Conservation (phyloP, 2,888 invertebrate genomes). For the Heliconius hortense region DNA sequence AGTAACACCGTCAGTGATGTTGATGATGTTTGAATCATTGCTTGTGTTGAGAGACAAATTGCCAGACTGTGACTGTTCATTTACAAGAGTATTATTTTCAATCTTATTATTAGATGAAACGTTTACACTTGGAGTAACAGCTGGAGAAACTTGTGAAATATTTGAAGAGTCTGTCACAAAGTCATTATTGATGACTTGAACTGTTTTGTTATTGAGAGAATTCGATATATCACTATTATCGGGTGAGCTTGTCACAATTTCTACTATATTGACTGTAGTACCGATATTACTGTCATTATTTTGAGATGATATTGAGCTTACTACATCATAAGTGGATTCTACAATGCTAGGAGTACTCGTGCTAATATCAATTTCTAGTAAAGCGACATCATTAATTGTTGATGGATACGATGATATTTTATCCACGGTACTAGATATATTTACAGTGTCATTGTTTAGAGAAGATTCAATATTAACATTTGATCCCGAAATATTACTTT, state of each 20-base stretch:
- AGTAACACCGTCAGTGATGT: background rate
- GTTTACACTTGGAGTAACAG: background rate
- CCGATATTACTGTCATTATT: background rate
- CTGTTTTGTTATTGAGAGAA: background rate
- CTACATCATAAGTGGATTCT: background rate
- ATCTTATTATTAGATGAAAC: background rate
- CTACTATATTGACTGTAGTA: slow-evolving; percentile 2
- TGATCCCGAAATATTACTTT: background rate
- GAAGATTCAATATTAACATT: background rate
- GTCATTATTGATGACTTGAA: background rate
- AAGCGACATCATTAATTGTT: background rate
- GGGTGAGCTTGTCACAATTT: background rate
- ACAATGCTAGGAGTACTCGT: slow-evolving; percentile 1
- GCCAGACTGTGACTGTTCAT: background rate
- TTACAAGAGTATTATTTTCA: background rate
- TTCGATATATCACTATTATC: background rate
- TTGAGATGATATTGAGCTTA: background rate
- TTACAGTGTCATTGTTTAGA: background rate
- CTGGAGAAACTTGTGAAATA: background rate
- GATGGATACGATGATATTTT: background rate
- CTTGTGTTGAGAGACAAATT: background rate
- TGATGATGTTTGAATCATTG: background rate
- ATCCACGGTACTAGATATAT: slow-evolving; percentile 3
- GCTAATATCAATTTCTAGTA: slow-evolving; percentile 9
- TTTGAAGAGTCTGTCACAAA: background rate